Conservation (phyloP, 2,113 vertebrate species). For the Leptodactylus fuscus region DNA sequence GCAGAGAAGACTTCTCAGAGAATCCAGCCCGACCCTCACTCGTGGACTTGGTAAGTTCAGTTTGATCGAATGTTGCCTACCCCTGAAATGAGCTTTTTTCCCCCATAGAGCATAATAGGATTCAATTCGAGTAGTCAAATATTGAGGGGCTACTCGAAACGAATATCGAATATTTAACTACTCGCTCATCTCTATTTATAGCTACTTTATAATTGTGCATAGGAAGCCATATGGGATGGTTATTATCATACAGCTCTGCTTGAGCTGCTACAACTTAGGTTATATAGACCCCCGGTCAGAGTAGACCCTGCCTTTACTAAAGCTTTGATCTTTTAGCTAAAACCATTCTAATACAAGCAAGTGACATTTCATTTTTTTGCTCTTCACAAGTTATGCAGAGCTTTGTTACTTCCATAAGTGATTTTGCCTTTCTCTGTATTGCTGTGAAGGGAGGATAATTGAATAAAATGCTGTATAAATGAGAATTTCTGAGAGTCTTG, state of each 20-base stretch:
- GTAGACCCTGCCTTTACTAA: not conserved
- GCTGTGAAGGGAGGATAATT: slow-evolving; percentile 45
- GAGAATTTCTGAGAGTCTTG: slow-evolving; percentile 34
- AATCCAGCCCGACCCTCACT: too few species aligned
- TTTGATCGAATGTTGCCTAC: too few species aligned
- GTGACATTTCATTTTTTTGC: slow-evolving; percentile 4
- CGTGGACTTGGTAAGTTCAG: too few species aligned
- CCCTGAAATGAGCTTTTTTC: too few species aligned
- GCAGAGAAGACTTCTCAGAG: too few species aligned
- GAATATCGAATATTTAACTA: too few species aligned
- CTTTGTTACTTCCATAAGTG: slow-evolving; percentile 33
- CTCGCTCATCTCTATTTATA: too few species aligned
- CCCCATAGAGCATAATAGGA: too few species aligned
- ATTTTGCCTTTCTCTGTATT: slow-evolving; percentile 40
- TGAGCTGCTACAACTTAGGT: not conserved
- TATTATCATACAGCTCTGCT: not conserved
- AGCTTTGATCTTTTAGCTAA: not conserved
- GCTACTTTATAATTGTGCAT: too few species aligned
- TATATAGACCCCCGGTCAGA: not conserved
- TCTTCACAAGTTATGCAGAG: slow-evolving; percentile 33
- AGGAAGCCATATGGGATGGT: not conserved
- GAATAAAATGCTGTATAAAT: slow-evolving; percentile 50
- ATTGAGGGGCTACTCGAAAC: too few species aligned
- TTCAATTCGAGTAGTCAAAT: too few species aligned
- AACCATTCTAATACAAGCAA: slow-evolving; percentile 12